Conservation (phyloP, 2,888 invertebrate species). For the Dynastes grantii region DNA sequence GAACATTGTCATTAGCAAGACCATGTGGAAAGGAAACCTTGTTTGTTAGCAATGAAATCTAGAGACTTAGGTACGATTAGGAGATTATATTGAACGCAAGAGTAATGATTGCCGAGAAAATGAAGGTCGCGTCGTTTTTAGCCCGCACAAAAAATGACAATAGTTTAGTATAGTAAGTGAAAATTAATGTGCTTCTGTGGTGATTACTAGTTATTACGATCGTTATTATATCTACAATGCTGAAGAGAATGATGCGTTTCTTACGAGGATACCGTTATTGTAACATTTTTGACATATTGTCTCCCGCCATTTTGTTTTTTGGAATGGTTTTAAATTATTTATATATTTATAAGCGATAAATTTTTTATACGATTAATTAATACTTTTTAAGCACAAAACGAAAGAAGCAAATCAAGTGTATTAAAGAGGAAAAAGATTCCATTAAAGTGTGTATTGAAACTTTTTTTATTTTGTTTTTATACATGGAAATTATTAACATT, state of each 20-base stretch:
- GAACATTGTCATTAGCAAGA: slow-evolving; percentile 87
- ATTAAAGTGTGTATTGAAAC: slow-evolving; percentile 22
- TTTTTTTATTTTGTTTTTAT: too few species aligned
- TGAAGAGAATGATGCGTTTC: background rate
- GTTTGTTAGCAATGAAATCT: background rate
- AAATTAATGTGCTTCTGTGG: slow-evolving; percentile 25
- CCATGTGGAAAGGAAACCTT: background rate
- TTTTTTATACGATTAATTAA: slow-evolving; percentile 29
- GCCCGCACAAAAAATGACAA: background rate
- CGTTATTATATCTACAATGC: background rate
- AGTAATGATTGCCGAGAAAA: background rate
- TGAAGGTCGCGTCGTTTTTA: slow-evolving; percentile 4
- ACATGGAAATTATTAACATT: too few species aligned
- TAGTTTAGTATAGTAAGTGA: slow-evolving; percentile 36
- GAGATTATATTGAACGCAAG: slow-evolving; percentile 21
- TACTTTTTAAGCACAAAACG: slow-evolving; percentile 33
- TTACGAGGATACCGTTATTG: background rate
- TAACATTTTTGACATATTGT: too few species aligned
- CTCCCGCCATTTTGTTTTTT: background rate
- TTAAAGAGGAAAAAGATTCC: background rate
- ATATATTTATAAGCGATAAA: slow-evolving; percentile 21
- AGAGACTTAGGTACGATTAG: slow-evolving; percentile 16
- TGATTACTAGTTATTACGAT: background rate
- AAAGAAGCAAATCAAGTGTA: slow-evolving; percentile 24
- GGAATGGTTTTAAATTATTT: slow-evolving; percentile 18